Evolutionary conservation across 2,888 invertebrate genomes (phyloP), one percentile per base, ranked within the genome.

Genomic region (Cerceris ruficornis): DNA sequence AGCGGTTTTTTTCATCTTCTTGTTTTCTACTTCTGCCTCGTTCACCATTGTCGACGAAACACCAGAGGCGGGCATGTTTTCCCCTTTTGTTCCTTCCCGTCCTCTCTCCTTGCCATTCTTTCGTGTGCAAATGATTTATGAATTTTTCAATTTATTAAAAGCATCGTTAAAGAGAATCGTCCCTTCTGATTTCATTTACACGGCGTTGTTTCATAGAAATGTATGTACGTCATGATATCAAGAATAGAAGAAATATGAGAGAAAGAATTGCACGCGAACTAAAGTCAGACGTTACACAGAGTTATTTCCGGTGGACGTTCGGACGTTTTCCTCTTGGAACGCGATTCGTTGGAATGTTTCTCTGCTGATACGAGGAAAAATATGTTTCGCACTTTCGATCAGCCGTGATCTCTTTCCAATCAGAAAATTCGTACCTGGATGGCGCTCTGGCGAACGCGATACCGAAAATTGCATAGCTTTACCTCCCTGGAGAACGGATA

Each of bases 381-480:
- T 28, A 6, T 43, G 15, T 39, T 50, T 28, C 55, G 6, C 57
- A 14, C 43, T 58, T 50, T 46, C 75, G 57, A 75, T 68, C 52
- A 11, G 14, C 6, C n/a, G 46, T 54, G 59, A 78, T 74, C 65
- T 61, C 13, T 65, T 57, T 28, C 59, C 7, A 41, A 67, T 49
- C 66, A 49, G 50, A 14, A 54, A 52, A 17, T 11, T 54, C n/a
- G 41, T 55, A 46, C 9, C 42, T 41, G 54, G 15, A 7, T 9
- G 9, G 39, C 13, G 28, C 5, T 58, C 49, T 28, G 9, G 9
- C 15, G 1, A 2, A 7, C 15, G 43, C 60, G 60, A 61, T 60
- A 62, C 68, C 70, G 55, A 60, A 74, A 79, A 78, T 79, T 78
- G 74, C 74, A 74, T 70, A 54, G 54, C 9, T n/a, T 17, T 62